These are phyloP conservation scores for Fragum sueziense DNA, from an alignment of 2,888 invertebrate genomes.

Conservation along the genomic window DNA sequence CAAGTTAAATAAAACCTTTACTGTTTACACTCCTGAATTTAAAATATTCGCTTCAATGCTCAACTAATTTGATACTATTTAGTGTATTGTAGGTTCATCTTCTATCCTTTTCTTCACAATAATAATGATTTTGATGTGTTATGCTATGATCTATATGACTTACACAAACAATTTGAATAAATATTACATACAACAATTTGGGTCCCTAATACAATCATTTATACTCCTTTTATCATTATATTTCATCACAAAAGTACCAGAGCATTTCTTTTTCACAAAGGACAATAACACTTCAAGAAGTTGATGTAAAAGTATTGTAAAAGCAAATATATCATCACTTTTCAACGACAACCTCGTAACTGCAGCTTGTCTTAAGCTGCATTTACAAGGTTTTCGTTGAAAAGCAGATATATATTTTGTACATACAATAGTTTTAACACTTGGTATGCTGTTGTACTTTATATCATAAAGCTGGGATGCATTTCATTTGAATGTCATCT, in stretches of 20 bases:
- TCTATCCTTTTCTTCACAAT: too few species aligned
- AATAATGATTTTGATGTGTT: too few species aligned
- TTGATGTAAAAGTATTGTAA: background rate
- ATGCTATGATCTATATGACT: background rate
- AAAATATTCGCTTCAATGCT: too few species aligned
- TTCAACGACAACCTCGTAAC: too few species aligned
- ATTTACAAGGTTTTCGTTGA: too few species aligned
- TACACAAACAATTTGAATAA: slow-evolving; percentile 28
- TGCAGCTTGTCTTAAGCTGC: too few species aligned
- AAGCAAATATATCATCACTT: background rate
- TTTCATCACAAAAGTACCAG: background rate
- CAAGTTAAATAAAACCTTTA: too few species aligned
- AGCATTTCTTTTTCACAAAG: background rate
- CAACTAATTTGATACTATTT: too few species aligned
- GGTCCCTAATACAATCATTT: slow-evolving; percentile 21
- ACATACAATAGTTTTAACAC: background rate
- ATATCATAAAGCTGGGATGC: too few species aligned
- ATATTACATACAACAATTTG: slow-evolving; percentile 30
- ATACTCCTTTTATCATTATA: background rate
- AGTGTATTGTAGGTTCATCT: too few species aligned
- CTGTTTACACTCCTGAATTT: too few species aligned
- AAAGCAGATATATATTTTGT: background rate
- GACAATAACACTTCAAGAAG: background rate
- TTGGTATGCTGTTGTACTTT: background rate
- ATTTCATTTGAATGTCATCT: too few species aligned